phyloP scores from a whole-genome alignment of 2,888 invertebrate genomes.

The Gari tellinella region DNA sequence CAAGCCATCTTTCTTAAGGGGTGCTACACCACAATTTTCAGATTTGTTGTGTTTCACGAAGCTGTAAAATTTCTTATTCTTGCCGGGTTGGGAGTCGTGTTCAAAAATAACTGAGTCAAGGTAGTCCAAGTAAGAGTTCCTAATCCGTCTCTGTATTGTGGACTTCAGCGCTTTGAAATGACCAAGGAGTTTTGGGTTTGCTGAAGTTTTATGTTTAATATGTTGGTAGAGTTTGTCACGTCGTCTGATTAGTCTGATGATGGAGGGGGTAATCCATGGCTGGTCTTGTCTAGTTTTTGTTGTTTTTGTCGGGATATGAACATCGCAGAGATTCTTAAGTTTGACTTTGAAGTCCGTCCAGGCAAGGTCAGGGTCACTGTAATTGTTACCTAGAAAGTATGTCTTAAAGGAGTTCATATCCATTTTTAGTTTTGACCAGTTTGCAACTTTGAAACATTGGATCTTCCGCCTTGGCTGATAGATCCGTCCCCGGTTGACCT shows the following conservation, averaged over 20 bases:
- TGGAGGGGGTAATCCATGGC: slow-evolving; percentile 5
- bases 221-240: slow-evolving; percentile 13
- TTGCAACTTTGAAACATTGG: not conserved
- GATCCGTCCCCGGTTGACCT: not conserved
- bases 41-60: slow-evolving; percentile 32
- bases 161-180: slow-evolving; percentile 3
- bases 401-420: not conserved
- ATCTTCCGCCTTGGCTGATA: not conserved
- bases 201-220: not conserved
- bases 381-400: not conserved
- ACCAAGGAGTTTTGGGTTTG: not conserved
- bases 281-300: slow-evolving; percentile 2
- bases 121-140: slow-evolving; percentile 5
- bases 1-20: slow-evolving; percentile 12
- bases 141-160: slow-evolving; percentile 5
- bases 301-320: slow-evolving; percentile 4
- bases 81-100: slow-evolving; percentile 14
- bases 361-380: not conserved
- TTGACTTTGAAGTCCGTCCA: not conserved
- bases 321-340: not conserved
- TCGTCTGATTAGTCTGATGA: not conserved
- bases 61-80: slow-evolving; percentile 23
- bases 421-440: not conserved
- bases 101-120: slow-evolving; percentile 19
- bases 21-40: slow-evolving; percentile 19